Percentiles rank a stretch among this genome's conserved stretches.
phyloP scores from a whole-genome alignment of 2,888 invertebrate genomes.

The Chrysina gloriosa region DNA sequence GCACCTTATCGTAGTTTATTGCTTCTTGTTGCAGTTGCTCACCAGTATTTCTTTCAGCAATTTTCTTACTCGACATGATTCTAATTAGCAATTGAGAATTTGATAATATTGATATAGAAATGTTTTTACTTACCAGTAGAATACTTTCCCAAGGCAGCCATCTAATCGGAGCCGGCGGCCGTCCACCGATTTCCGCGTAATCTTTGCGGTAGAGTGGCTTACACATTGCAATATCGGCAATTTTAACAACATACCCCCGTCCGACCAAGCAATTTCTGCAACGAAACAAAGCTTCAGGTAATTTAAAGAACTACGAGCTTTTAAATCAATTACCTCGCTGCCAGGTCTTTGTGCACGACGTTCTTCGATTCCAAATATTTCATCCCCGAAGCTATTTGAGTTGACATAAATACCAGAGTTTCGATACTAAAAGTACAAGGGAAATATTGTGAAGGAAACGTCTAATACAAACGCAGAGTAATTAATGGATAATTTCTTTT shows the following conservation, averaged over 20 bases:
- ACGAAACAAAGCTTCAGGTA: slow-evolving; percentile 45
- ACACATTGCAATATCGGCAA: slow-evolving; percentile 74
- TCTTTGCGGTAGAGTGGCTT: slow-evolving; percentile 73
- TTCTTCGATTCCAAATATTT: slow-evolving; percentile 82
- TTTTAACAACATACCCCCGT: slow-evolving; percentile 71
- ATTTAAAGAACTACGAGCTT: slow-evolving; percentile 18
- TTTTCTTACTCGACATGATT: not conserved
- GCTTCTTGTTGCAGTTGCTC: too few species aligned
- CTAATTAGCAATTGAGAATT: not conserved
- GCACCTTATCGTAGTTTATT: too few species aligned
- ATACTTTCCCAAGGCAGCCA: slow-evolving; percentile 77
- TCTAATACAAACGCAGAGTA: not conserved
- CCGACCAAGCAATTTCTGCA: slow-evolving; percentile 73
- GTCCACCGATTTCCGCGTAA: slow-evolving; percentile 73
- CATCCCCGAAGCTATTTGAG: slow-evolving; percentile 84
- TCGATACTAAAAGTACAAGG: slow-evolving; percentile 68
- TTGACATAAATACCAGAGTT: slow-evolving; percentile 77
- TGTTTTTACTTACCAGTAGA: slow-evolving; percentile 67
- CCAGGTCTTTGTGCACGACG: slow-evolving; percentile 83
- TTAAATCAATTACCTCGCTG: slow-evolving; percentile 69
- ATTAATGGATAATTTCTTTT: slow-evolving; percentile 14
- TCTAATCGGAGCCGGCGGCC: slow-evolving; percentile 72
- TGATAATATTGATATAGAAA: not conserved
- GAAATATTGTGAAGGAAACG: slow-evolving; percentile 1
- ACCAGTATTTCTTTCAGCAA: too few species aligned